phyloP scores from a whole-genome alignment of 2,888 invertebrate genomes.

The Chrysodeixis includens region DNA sequence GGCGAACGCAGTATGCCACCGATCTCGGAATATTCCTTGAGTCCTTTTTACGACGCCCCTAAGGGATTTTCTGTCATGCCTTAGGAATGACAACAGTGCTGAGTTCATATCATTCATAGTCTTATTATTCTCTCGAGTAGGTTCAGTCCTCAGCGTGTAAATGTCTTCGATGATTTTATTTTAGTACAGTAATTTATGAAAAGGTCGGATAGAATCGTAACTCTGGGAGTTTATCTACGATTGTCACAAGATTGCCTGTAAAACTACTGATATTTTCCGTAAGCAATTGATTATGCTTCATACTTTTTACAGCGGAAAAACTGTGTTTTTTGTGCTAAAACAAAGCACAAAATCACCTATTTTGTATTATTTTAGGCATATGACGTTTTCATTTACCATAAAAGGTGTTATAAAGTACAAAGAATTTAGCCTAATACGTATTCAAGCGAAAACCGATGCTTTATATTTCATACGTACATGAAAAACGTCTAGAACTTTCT shows the following conservation, averaged over 20 bases:
- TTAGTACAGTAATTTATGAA: slow-evolving; percentile 31
- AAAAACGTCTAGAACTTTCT: not conserved
- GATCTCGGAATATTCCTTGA: not conserved
- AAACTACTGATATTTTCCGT: not conserved
- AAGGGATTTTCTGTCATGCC: slow-evolving; percentile 38
- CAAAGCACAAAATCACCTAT: no score
- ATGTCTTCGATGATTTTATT: slow-evolving; percentile 10
- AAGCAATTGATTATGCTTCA: not conserved
- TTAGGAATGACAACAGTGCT: slow-evolving; percentile 23
- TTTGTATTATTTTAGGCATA: no score
- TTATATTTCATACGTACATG: not conserved
- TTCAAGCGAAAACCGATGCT: not conserved
- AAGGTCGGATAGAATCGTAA: slow-evolving; percentile 37
- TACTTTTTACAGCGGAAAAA: no score
- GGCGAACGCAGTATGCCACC: not conserved
- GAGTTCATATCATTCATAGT: slow-evolving; percentile 8
- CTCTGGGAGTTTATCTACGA: slow-evolving; percentile 36
- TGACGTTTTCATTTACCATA: not conserved
- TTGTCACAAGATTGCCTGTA: slow-evolving; percentile 21
- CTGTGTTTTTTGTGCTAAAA: no score
- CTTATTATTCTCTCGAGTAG: slow-evolving; percentile 3
- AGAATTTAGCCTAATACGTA: not conserved
- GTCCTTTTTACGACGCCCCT: not conserved
- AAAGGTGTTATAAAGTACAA: not conserved
- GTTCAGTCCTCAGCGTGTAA: slow-evolving; percentile 5